A percentile compares a stretch with the other conserved stretches of the same genome.
phyloP scores from a whole-genome alignment of 2,888 invertebrate genomes.

The Conomelus anceps region DNA sequence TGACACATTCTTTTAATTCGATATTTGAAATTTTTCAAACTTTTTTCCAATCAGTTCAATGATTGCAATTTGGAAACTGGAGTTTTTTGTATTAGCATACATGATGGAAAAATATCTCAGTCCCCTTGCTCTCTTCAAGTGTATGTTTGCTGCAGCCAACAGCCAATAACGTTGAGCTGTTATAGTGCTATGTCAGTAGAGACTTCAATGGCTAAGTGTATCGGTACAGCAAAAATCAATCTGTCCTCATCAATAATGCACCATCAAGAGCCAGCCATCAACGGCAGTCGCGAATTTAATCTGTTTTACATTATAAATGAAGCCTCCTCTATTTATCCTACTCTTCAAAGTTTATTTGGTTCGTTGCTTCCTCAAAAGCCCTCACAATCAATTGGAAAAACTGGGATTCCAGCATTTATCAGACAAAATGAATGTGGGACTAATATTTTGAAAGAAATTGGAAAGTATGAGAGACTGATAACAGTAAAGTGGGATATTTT shows the following conservation, averaged over 20 bases:
- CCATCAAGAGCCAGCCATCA: not conserved
- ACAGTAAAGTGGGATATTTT: too few species aligned
- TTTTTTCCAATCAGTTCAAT: not conserved
- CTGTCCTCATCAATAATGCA: not conserved
- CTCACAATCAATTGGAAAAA: not conserved
- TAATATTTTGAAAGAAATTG: too few species aligned
- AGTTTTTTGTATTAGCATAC: not conserved
- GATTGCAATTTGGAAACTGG: not conserved
- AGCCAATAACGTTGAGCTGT: not conserved
- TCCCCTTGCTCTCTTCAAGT: not conserved
- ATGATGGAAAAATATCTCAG: not conserved
- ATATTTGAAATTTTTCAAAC: too few species aligned
- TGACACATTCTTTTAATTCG: too few species aligned
- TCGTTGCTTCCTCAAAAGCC: not conserved
- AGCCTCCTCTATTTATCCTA: not conserved
- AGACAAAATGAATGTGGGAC: not conserved
- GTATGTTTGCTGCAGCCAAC: not conserved
- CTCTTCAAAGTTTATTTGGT: not conserved
- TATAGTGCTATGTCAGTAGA: not conserved
- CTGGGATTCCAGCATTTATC: not conserved
- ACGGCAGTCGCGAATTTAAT: not conserved
- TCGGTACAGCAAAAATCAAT: not conserved
- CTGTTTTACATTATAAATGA: not conserved
- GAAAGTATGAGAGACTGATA: too few species aligned
- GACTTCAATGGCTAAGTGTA: not conserved